phyloP scores from a whole-genome alignment of 2,797 vertebrate species.

The Myotis findleyi region DNA sequence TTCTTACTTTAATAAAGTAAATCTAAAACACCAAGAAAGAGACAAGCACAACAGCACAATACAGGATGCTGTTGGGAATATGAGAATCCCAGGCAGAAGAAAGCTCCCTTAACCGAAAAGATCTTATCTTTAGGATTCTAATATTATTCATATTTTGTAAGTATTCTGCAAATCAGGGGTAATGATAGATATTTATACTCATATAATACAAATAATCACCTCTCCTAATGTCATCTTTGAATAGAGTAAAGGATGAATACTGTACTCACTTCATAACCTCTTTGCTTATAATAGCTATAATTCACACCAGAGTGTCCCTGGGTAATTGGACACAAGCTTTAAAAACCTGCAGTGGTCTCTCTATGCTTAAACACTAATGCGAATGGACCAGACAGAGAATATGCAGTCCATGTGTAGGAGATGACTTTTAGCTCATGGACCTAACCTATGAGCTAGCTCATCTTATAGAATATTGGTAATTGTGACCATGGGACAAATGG shows the following conservation, averaged over 20 bases:
- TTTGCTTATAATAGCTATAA: conserved; percentile 23
- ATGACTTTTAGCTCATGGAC: background rate
- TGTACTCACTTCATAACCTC: background rate
- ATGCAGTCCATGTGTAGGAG: background rate
- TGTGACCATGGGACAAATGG: conserved; percentile 47
- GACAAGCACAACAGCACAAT: background rate
- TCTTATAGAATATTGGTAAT: conserved; percentile 1
- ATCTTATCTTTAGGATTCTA: background rate
- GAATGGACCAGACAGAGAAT: background rate
- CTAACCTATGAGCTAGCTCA: background rate
- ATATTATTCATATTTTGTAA: background rate
- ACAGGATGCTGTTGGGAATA: background rate
- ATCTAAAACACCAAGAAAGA: background rate
- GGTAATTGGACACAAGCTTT: conserved; percentile 26
- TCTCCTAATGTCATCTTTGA: background rate
- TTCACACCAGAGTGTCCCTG: background rate
- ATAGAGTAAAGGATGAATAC: conserved; percentile 2
- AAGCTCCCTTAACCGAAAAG: background rate
- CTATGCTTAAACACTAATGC: background rate
- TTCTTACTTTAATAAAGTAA: background rate
- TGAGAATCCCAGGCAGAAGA: background rate
- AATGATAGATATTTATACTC: conserved; percentile 8
- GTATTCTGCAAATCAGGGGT: background rate
- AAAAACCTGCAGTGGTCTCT: background rate
- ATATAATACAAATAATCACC: conserved; percentile 27